Conservation (phyloP, 2,797 vertebrate species). For the Percopsis omiscomaycus region DNA sequence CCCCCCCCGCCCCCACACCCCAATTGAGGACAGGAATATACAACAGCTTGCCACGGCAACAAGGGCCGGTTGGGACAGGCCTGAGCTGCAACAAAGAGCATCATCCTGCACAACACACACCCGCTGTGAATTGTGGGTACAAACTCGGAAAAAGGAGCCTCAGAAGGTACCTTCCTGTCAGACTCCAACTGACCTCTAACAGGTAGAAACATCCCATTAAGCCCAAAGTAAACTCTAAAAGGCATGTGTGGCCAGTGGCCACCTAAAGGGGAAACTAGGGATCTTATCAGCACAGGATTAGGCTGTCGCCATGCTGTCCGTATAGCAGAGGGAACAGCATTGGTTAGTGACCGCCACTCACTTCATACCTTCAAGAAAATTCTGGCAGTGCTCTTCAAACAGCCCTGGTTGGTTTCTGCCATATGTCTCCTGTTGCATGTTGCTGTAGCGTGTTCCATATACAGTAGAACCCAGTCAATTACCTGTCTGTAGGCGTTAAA, state of each 20-base stretch:
- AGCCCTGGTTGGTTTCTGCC: neutral
- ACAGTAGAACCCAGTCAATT: too few species aligned
- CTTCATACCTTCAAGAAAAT: slow-evolving; percentile 5
- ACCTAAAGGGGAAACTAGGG: slow-evolving; percentile 3
- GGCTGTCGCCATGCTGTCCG: slow-evolving; percentile 18
- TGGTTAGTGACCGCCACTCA: neutral
- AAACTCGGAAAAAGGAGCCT: slow-evolving; percentile 32
- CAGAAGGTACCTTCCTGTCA: neutral
- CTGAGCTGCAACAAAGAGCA: slow-evolving; percentile 75
- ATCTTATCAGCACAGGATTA: slow-evolving; percentile 24
- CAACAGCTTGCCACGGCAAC: slow-evolving; percentile 64
- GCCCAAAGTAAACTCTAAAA: slow-evolving; percentile 1
- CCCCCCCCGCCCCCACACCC: slow-evolving; percentile 35
- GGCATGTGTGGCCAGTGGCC: slow-evolving; percentile 1
- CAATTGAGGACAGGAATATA: slow-evolving; percentile 66
- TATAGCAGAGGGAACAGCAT: slow-evolving; percentile 17
- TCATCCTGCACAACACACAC: slow-evolving; percentile 67
- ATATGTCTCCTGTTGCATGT: neutral
- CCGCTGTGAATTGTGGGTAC: slow-evolving; percentile 49
- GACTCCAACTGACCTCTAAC: neutral
- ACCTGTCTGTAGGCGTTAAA: too few species aligned
- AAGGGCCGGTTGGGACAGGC: slow-evolving; percentile 77
- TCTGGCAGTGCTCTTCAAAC: neutral
- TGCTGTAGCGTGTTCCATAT: neutral
- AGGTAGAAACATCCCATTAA: neutral